Evolutionary conservation across 2,888 invertebrate species (phyloP), one percentile per base, ranked within the genome.

Genomic region (Drosophila villosipedis): DNA sequence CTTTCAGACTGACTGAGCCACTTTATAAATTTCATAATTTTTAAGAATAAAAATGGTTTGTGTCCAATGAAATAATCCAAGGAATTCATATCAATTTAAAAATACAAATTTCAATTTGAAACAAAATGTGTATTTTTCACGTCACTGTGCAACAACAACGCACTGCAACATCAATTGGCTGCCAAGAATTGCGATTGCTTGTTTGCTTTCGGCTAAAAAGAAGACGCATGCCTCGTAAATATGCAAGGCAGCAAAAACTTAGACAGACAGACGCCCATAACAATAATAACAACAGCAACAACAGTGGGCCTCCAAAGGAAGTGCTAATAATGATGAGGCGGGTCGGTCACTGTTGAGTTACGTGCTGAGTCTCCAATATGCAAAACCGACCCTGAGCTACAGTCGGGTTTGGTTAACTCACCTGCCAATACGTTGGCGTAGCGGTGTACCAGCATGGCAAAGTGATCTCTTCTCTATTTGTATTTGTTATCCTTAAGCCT

Each of bases 151-250:
- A 59, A 54, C 54, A 64, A 37, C 62, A 78, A 84, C 88, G 80
- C 83, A 84, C 80, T 59, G 78, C 76, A 82, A 68, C 83, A 85
- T 85, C 80, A 83, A 84, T 83, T 73, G 84, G 79, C 86, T 84
- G 82, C 73, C 78, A 83, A 83, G 68, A 72, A 79, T 73, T 73
- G 82, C 70, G 43, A 66, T 68, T 71, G 77, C 66, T 61, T 58
- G 58, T 62, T 59, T 75, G 82, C 68, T 68, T 59, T 53, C 76
- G 73, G 84, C 75, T 74, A 73, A 80, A 81, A 75, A 68, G 70
- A 82, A 87, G 83, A 86, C 89, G 81, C 86, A 89, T 84, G 82
- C 76, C 72, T 86, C 90, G 87, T 91, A 90, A 90, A 90, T 82
- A 88, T 87, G 87, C 84, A 78, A 89, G 83, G 84, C 69, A 91